Conservation (phyloP, 2,888 invertebrate genomes). For the Lepidonotus clava region DNA sequence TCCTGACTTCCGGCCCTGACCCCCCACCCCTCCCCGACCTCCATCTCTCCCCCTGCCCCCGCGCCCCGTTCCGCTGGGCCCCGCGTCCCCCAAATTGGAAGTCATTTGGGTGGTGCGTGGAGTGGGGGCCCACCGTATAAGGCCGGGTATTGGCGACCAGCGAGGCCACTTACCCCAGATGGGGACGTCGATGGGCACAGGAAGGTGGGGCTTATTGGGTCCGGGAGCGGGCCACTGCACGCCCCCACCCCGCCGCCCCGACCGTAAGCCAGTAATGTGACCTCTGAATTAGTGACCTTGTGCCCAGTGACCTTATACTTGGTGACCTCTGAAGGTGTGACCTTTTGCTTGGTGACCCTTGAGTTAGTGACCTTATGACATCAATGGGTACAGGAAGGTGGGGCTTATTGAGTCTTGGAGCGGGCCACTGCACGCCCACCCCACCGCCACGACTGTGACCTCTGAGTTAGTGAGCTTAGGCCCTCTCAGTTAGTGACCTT, state of each 20-base stretch:
- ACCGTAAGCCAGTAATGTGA: too few species aligned
- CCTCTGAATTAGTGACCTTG: neutral
- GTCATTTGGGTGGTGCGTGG: neutral
- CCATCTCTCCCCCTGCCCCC: neutral
- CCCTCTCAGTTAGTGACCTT: too few species aligned
- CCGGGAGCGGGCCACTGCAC: neutral
- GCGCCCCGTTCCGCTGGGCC: neutral
- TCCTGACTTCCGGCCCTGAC: too few species aligned
- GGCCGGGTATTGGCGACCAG: neutral
- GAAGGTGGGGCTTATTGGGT: neutral
- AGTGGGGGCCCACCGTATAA: neutral
- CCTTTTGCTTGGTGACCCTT: too few species aligned
- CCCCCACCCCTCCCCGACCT: too few species aligned
- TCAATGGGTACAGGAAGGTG: neutral
- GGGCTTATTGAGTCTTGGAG: conserved; percentile 12
- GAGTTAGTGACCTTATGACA: too few species aligned
- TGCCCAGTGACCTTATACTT: too few species aligned
- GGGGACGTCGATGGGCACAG: neutral
- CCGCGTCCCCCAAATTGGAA: neutral
- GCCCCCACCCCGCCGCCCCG: neutral
- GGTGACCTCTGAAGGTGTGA: too few species aligned
- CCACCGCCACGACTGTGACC: neutral
- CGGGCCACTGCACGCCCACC: neutral
- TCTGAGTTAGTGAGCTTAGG: neutral
- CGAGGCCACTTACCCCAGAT: neutral